Percentiles rank a stretch among this genome's conserved stretches.
Conservation (phyloP, 2,888 invertebrate genomes). For the Orthosia gracilis region DNA sequence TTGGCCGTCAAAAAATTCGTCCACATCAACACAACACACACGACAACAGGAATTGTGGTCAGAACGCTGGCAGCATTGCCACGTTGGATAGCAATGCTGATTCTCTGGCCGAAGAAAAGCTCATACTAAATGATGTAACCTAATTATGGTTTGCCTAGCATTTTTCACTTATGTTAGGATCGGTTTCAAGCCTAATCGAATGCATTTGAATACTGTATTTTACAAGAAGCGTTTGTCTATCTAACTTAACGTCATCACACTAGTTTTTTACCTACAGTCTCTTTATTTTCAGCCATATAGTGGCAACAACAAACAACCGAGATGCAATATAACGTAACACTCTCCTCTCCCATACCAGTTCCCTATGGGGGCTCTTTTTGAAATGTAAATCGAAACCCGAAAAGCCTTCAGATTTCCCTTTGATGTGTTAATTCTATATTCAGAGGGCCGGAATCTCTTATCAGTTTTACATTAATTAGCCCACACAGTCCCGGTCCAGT, state of each 20-base stretch:
- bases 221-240: no score
- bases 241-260: background rate
- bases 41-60: no score
- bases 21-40: no score
- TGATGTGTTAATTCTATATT: constrained; percentile 88
- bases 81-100: no score
- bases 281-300: background rate
- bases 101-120: no score
- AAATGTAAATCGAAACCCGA: constrained; percentile 88
- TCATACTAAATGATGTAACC: no score
- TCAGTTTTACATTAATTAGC: constrained; percentile 80
- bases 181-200: no score
- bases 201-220: no score
- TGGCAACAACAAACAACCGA: background rate
- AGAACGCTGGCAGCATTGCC: no score
- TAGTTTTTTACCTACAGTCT: background rate
- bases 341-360: constrained; percentile 64
- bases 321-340: constrained; percentile 28
- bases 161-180: no score
- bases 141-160: no score
- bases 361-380: constrained; percentile 79
- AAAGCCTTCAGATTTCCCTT: constrained; percentile 83
- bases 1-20: no score
- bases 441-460: constrained; percentile 74
- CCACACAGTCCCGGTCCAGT: constrained; percentile 65